Base-by-base conservation (phyloP, 2,113 vertebrate species). In the Cyprinus carpio region DNA sequence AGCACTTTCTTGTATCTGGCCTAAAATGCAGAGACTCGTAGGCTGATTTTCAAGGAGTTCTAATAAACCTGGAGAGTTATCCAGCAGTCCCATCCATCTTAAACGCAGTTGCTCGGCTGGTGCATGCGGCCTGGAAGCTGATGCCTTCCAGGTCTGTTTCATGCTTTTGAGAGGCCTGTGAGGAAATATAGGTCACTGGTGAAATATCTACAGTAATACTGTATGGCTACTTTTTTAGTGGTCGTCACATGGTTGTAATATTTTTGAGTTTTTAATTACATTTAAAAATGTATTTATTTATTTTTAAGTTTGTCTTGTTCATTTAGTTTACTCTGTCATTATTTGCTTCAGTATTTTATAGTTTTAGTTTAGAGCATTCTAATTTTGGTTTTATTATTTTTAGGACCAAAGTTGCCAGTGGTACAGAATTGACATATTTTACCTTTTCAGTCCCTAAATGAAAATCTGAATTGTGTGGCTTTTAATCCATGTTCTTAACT, bases 1-100 rank as follows among this genome's bases (percentile, higher is more conserved):
- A 56, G 20, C 23, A 37, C 6, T 78, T 54, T 62, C 31, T 79
- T n/a, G 18, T 34, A 7, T 77, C 18, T 56, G 12, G 51, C 4
- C 25, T 62, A 62, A 31, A 2, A 2, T 31, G 31, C 31, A 31
- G 31, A 31, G 31, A 31, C 25, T 10, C 7, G 25, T 51, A 54
- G 15, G 46, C 23, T 71, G 69, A 54, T 76, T 76, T 54, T 76
- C 49, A 12, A 31, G 75, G 75, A 58, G 51, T 78, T 77, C 1
- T 77, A 58, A 58, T 77, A 77, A 56, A 77, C 75, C 75, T 34
- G 29, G 18, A 37, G 75, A 54, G 46, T 10, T 11, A n/a, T 78
- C 29, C 43, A 29, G 15, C 7, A 56, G 29, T 31, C 27, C 7
- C 46, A 76, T 76, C 10, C 29, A 77, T 77, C 51, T 8, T 23